Conservation (phyloP, 2,888 invertebrate genomes). For the Acanthopleura granulata region DNA sequence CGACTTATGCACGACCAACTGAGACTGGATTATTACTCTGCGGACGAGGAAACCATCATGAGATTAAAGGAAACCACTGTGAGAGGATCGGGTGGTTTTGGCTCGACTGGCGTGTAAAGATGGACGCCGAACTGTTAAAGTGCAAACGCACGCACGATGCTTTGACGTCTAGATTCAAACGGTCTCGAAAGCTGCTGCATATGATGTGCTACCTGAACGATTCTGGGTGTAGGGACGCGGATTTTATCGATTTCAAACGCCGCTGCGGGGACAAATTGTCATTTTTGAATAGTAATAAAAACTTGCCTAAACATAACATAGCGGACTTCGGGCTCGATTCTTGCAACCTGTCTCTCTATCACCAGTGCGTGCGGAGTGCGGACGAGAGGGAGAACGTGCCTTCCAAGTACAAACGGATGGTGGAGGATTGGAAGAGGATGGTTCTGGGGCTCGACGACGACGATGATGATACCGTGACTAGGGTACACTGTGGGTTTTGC, state of each 20-base stretch:
- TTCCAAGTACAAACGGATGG: conserved; percentile 1
- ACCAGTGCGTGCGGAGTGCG: too few species aligned
- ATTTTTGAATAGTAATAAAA: not conserved
- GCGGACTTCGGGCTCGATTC: not conserved
- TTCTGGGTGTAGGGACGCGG: not conserved
- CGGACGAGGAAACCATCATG: not conserved
- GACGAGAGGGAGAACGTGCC: not conserved
- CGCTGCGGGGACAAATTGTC: too few species aligned
- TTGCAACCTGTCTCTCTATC: conserved; percentile 1
- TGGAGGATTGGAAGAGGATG: not conserved
- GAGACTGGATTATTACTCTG: too few species aligned
- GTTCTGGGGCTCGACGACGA: conserved; percentile 3
- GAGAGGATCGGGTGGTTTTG: not conserved
- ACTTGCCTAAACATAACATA: not conserved
- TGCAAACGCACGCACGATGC: not conserved
- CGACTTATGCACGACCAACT: too few species aligned
- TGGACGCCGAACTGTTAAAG: not conserved
- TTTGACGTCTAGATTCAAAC: too few species aligned
- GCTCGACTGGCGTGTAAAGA: not conserved
- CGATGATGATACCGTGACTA: not conserved
- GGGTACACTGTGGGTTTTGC: too few species aligned
- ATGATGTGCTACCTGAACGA: not conserved
- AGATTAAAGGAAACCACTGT: not conserved
- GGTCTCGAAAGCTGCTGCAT: conserved; percentile 7
- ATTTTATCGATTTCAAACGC: not conserved